A percentile compares a stretch with the other conserved stretches of the same genome.
Evolutionary conservation across 2,888 invertebrate genomes (phyloP).

Genomic region (Reticulitermes lucifugus): DNA sequence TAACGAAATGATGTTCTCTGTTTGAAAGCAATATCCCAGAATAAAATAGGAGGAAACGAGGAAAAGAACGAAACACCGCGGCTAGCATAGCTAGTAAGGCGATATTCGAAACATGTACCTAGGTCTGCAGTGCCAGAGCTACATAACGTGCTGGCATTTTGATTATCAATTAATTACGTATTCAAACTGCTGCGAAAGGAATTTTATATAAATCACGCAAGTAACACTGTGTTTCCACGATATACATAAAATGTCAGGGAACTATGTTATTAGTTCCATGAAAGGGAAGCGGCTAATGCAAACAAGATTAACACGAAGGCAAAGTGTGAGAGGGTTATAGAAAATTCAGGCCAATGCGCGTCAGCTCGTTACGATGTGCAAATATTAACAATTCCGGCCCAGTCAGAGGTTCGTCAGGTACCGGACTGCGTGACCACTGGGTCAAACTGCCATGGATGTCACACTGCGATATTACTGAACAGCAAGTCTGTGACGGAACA

Average conservation of each 20-base stretch:
- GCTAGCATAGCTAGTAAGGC: no score
- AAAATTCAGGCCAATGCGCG: slow-evolving; percentile 19
- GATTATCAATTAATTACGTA: no score
- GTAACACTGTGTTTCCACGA: neutral
- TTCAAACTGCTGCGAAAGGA: neutral
- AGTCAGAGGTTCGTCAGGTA: neutral
- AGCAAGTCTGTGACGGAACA: no score
- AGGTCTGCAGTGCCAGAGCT: no score
- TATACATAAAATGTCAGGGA: neutral
- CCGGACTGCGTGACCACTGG: slow-evolving; percentile 4
- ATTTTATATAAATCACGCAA: neutral
- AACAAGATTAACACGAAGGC: slow-evolving; percentile 22
- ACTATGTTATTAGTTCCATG: neutral
- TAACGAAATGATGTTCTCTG: no score
- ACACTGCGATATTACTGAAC: no score
- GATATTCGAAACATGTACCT: no score
- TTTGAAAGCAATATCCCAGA: no score
- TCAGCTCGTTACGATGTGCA: neutral
- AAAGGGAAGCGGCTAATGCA: no score
- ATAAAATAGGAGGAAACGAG: no score
- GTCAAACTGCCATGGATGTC: neutral
- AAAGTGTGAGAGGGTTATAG: slow-evolving; percentile 4
- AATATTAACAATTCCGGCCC: slow-evolving; percentile 8
- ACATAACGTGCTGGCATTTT: no score
- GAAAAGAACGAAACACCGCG: no score